Percentiles rank a stretch among this genome's conserved stretches.
Conservation (phyloP, 2,113 vertebrate species). For the Cavia aperea region DNA sequence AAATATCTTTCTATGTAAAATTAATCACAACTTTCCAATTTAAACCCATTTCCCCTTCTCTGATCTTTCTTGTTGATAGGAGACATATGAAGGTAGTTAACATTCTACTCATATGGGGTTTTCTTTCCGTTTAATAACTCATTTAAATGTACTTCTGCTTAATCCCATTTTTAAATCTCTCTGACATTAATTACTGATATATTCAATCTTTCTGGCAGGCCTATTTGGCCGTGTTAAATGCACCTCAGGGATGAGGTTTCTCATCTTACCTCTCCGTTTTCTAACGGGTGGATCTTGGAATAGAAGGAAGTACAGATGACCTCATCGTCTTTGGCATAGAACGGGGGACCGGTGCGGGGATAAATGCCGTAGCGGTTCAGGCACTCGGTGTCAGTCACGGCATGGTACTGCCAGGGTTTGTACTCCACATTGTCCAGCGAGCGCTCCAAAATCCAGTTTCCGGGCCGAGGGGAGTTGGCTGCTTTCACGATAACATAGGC, state of each 20-base stretch:
- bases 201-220: slow-evolving; percentile 24
- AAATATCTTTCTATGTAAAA: slow-evolving; percentile 43
- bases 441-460: slow-evolving; percentile 96
- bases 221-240: background rate
- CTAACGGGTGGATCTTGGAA: slow-evolving; percentile 95
- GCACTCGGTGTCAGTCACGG: slow-evolving; percentile 93
- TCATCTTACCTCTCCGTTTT: slow-evolving; percentile 95
- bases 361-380: slow-evolving; percentile 88
- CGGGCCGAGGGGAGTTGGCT: slow-evolving; percentile 94
- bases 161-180: slow-evolving; percentile 52
- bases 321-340: slow-evolving; percentile 90
- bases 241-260: background rate
- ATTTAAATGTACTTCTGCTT: slow-evolving; percentile 58
- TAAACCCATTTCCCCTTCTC: slow-evolving; percentile 48
- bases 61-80: slow-evolving; percentile 28
- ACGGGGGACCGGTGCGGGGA: slow-evolving; percentile 87
- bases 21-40: slow-evolving; percentile 41
- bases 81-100: slow-evolving; percentile 47
- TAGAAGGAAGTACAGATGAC: slow-evolving; percentile 98
- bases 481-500: slow-evolving; percentile 96
- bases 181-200: slow-evolving; percentile 52
- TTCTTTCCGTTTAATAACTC: slow-evolving; percentile 58
- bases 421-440: slow-evolving; percentile 86
- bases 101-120: slow-evolving; percentile 54
- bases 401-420: slow-evolving; percentile 95